Evolutionary conservation across 2,888 invertebrate genomes (phyloP), one percentile per base, ranked within the genome.

Genomic region (Volucella bombylans): DNA sequence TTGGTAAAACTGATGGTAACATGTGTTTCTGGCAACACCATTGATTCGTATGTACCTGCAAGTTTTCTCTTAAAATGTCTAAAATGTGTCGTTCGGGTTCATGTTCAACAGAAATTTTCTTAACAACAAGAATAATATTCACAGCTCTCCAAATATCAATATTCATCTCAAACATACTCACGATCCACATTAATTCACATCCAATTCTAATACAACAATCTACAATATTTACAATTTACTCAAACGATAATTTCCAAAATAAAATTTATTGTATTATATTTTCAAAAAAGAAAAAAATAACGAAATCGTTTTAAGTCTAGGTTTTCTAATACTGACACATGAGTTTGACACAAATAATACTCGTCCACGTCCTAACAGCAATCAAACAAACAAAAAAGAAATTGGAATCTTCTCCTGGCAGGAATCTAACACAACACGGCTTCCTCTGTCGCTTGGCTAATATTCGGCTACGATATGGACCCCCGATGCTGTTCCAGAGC

Each of bases 401-500:
- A 38, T 39, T 62, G 52, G 61, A 72, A 62, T 55, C 15, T 45
- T 54, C 43, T 61, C 39, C 38, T 45, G 83, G 83, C 74, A 79
- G 83, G 83, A 83, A 83, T 67, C 65, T 31, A 52, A 79, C 59
- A 73, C 78, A 78, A 45, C 55, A 65, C 14, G 38, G 31, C 50
- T 49, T 43, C 11, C n/a, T 14, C 1, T 9, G 12, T 14, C 9
- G 18, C 15, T 61, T 15, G 4, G 11, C 11, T 1, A 59, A 39
- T n/a, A 57, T 54, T 8, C 38, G 31, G 41, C 62, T 85, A 85
- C 68, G 85, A 80, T 12, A 85, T 81, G 10, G 91, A 91, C 43
- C 91, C 91, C 14, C 91, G 89, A 86, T 91, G 91, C 69, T 91
- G 89, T 55, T 81, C 76, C 87, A 90, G 87, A 54, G 89, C 89